These are phyloP conservation scores for Zootermopsis nevadensis DNA, from an alignment of 2,888 invertebrate genomes.

Conservation along the genomic window DNA sequence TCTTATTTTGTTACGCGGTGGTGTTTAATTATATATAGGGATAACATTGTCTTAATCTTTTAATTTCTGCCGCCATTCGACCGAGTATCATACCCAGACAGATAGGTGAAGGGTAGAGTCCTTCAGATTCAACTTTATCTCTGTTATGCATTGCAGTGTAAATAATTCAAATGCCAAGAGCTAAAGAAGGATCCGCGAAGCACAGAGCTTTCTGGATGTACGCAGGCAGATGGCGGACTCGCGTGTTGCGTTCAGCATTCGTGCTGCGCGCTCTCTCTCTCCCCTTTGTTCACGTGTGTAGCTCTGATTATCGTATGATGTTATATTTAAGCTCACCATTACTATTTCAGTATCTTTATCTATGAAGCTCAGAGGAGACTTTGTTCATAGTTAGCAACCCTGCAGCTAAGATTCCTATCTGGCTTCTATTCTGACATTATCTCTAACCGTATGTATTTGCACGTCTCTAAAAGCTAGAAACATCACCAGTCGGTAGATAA, in stretches of 20 bases:
- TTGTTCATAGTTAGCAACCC: not conserved
- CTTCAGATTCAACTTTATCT: too few relatives aligned
- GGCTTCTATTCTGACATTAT: not conserved
- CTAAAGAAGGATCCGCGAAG: not conserved
- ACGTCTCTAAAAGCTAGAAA: not conserved
- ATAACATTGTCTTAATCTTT: too few relatives aligned
- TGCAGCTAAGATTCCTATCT: not conserved
- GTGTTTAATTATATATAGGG: too few relatives aligned
- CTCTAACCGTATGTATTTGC: not conserved
- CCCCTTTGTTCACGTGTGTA: conserved; percentile 14
- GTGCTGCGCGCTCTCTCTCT: not conserved
- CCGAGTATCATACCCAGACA: too few relatives aligned
- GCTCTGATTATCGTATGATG: not conserved
- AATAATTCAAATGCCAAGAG: not conserved
- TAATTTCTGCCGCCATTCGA: too few relatives aligned
- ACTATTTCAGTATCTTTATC: conserved; percentile 19
- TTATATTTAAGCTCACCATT: not conserved
- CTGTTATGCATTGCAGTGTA: not conserved
- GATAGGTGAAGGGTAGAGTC: too few relatives aligned
- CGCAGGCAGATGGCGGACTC: too few relatives aligned
- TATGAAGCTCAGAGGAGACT: not conserved
- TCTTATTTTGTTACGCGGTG: too few relatives aligned
- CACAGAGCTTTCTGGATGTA: too few relatives aligned
- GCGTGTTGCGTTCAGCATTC: too few relatives aligned
- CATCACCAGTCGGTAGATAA: not conserved